Conservation (phyloP, 2,888 invertebrate species). For the Acrocera orbiculus region DNA sequence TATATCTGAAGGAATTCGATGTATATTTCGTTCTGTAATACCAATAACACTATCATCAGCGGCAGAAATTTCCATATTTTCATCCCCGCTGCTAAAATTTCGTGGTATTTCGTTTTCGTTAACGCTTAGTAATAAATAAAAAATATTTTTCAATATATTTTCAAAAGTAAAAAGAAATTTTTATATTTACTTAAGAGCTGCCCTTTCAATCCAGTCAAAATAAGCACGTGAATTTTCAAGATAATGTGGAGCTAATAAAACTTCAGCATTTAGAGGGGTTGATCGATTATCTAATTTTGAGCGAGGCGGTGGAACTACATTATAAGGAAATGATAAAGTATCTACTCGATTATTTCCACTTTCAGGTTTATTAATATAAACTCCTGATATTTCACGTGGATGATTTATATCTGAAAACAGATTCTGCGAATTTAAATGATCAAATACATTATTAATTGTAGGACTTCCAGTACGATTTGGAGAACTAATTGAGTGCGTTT, state of each 20-base stretch:
- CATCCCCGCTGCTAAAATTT: conserved; percentile 18
- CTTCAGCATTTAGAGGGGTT: conserved; percentile 39
- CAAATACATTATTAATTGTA: conserved; percentile 23
- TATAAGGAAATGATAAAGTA: conserved; percentile 29
- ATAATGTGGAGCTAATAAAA: conserved; percentile 58
- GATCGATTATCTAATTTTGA: conserved; percentile 30
- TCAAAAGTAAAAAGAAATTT: background rate
- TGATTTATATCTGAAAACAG: conserved; percentile 17
- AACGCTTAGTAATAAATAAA: conserved; percentile 3
- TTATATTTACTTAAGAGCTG: conserved; percentile 4
- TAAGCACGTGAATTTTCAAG: conserved; percentile 28
- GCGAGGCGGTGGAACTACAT: conserved; percentile 39
- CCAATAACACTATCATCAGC: conserved; percentile 16
- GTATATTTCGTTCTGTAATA: conserved; percentile 12
- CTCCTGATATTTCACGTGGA: conserved; percentile 16
- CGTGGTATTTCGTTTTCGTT: too few relatives aligned
- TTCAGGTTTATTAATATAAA: conserved; percentile 14
- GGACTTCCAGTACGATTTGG: conserved; percentile 32
- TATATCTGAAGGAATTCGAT: conserved; percentile 42
- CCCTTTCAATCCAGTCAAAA: conserved; percentile 34
- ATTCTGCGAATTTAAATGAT: conserved; percentile 15
- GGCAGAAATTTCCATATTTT: conserved; percentile 16
- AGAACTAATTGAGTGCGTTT: conserved; percentile 21
- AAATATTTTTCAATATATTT: background rate
- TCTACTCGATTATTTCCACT: conserved; percentile 14